Conservation (phyloP, 1,140 invertebrate species). For the Carcinoscorpius rotundicauda region DNA sequence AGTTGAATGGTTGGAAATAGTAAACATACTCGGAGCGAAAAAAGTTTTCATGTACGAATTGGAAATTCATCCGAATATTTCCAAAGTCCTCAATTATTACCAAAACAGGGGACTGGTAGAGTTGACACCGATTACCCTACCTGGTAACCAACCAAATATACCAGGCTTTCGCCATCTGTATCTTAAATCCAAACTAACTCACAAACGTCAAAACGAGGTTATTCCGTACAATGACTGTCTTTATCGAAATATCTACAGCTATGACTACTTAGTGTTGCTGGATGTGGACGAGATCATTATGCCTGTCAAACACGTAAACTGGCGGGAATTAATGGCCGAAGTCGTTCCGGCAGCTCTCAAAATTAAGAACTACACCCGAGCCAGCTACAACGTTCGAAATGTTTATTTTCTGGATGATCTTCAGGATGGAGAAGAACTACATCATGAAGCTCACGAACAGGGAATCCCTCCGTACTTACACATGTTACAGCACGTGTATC, state of each 20-base stretch:
- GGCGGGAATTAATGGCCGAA: constrained; percentile 62
- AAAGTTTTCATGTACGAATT: constrained; percentile 88
- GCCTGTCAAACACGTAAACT: constrained; percentile 60
- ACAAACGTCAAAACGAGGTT: constrained; percentile 87
- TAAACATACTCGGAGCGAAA: constrained; percentile 72
- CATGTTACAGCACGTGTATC: constrained; percentile 85
- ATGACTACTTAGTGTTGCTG: constrained; percentile 76
- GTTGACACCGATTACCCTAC: constrained; percentile 73
- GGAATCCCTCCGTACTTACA: constrained; percentile 81
- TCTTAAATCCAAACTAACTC: constrained; percentile 69
- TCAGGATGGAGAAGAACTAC: constrained; percentile 26
- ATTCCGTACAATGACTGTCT: constrained; percentile 96
- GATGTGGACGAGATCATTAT: constrained; percentile 94
- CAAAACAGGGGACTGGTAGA: constrained; percentile 57
- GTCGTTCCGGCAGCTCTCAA: constrained; percentile 44
- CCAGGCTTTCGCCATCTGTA: constrained; percentile 78
- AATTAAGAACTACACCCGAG: constrained; percentile 56
- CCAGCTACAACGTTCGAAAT: constrained; percentile 81
- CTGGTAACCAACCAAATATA: constrained; percentile 80
- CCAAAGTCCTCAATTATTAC: constrained; percentile 74
- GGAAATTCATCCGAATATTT: constrained; percentile 80
- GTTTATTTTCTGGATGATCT: constrained; percentile 91
- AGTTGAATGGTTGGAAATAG: constrained; percentile 89
- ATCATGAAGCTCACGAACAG: constrained; percentile 22
- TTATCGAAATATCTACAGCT: constrained; percentile 81